Evolutionary conservation across 2,888 invertebrate genomes (phyloP).

Genomic region (Parnassius mnemosyne): DNA sequence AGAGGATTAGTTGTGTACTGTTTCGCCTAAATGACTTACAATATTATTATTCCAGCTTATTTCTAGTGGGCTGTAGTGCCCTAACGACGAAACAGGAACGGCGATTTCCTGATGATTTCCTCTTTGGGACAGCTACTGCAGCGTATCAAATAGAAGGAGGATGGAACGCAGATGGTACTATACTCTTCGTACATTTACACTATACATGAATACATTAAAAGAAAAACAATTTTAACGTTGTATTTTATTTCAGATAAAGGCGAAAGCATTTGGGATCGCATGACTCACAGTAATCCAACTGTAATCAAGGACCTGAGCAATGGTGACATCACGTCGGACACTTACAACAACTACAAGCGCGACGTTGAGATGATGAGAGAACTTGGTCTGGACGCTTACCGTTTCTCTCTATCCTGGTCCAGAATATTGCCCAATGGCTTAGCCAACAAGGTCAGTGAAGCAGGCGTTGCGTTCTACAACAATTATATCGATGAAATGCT

Average conservation of each 20-base stretch:
- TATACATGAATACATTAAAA: too few species aligned
- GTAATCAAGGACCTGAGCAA: constrained; percentile 53
- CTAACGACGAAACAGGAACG: constrained; percentile 32
- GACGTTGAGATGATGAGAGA: constrained; percentile 71
- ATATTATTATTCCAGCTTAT: constrained; percentile 7
- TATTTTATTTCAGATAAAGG: constrained; percentile 44
- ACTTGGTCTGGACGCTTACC: constrained; percentile 67
- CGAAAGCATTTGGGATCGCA: constrained; percentile 55
- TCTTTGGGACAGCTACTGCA: constrained; percentile 57
- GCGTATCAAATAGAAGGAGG: constrained; percentile 60
- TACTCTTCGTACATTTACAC: too few species aligned
- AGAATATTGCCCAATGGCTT: constrained; percentile 81
- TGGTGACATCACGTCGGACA: constrained; percentile 81
- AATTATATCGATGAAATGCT: constrained; percentile 82
- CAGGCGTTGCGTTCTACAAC: constrained; percentile 83
- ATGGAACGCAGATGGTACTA: constrained; percentile 52
- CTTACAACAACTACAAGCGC: constrained; percentile 81
- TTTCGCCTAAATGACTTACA: too few species aligned
- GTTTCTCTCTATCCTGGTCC: constrained; percentile 82
- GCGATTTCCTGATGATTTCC: constrained; percentile 53
- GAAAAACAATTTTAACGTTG: too few species aligned
- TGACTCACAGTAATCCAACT: constrained; percentile 47
- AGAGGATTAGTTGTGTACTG: too few species aligned
- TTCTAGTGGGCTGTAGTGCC: constrained; percentile 9
- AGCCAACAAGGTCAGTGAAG: constrained; percentile 71